phyloP scores from a whole-genome alignment of 2,113 vertebrate genomes.

The Nipponia nippon region DNA sequence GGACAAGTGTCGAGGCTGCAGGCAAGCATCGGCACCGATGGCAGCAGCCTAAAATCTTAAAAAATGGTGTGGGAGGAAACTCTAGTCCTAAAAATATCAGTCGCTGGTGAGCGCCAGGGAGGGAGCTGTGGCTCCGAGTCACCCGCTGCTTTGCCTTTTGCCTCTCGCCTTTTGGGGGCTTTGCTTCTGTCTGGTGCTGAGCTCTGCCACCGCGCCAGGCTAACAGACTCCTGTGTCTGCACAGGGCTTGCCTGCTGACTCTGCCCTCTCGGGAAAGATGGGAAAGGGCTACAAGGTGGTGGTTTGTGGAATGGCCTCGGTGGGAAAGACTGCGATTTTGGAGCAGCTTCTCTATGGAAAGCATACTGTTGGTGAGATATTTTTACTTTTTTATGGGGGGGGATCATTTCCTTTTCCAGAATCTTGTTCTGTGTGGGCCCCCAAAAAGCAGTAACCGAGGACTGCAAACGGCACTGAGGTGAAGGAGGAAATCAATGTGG shows the following conservation, averaged over 20 bases:
- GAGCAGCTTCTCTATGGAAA: slow-evolving; percentile 92
- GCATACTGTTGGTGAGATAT: slow-evolving; percentile 82
- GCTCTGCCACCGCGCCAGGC: neutral
- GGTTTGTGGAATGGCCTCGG: slow-evolving; percentile 88
- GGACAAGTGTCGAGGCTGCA: neutral
- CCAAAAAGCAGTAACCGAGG: neutral
- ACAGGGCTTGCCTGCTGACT: neutral
- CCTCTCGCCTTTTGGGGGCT: neutral
- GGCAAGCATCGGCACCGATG: neutral
- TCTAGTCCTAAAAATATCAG: slow-evolving; percentile 37
- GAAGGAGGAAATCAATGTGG: neutral
- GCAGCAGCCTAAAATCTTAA: neutral
- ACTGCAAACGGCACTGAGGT: neutral
- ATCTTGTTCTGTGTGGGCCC: neutral
- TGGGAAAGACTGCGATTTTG: slow-evolving; percentile 92
- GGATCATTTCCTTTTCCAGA: neutral
- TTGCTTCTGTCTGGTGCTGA: neutral
- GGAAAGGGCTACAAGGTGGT: slow-evolving; percentile 95
- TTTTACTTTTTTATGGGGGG: neutral
- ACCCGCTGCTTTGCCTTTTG: neutral
- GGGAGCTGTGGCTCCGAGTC: neutral
- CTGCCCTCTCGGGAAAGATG: slow-evolving; percentile 66
- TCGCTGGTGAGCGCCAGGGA: neutral
- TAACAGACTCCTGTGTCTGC: neutral
- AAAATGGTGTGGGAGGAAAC: slow-evolving; percentile 35